Percentiles rank a stretch among this genome's conserved stretches.
Evolutionary conservation across 2,888 invertebrate genomes (phyloP).

Genomic region (Ormyrus rosae): DNA sequence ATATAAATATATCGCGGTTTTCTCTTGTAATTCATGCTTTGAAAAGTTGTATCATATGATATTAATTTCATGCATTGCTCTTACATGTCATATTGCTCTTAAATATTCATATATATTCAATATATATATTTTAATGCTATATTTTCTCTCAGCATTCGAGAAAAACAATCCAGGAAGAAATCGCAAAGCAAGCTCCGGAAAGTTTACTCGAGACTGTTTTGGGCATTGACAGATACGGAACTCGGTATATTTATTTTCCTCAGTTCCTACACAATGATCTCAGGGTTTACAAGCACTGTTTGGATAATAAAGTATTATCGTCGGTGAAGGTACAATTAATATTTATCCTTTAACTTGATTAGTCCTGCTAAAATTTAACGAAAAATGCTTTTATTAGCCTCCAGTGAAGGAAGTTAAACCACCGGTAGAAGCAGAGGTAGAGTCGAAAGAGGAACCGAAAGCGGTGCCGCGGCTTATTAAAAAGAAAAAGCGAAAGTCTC

Average conservation of each 20-base stretch:
- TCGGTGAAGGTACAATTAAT: conserved; percentile 64
- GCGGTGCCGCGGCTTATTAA: conserved; percentile 19
- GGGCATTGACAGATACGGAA: conserved; percentile 77
- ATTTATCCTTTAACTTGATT: neutral
- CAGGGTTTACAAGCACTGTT: conserved; percentile 76
- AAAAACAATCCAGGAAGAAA: conserved; percentile 77
- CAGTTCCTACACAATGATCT: conserved; percentile 78
- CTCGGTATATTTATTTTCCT: conserved; percentile 78
- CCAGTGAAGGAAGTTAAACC: conserved; percentile 53
- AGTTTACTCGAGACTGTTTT: conserved; percentile 76
- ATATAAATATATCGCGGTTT: no score
- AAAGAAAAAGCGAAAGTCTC: conserved; percentile 61
- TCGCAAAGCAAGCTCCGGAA: conserved; percentile 75
- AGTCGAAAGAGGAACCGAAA: conserved; percentile 51
- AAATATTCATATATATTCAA: neutral
- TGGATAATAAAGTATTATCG: conserved; percentile 70
- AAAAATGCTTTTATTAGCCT: conserved; percentile 53
- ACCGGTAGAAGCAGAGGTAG: conserved; percentile 46
- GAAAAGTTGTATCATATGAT: neutral
- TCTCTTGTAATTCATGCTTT: neutral
- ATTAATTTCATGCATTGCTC: neutral
- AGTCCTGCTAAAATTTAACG: neutral
- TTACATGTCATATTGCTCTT: no score
- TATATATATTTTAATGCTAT: neutral
- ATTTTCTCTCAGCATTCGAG: conserved; percentile 75